Evolutionary conservation across 2,113 vertebrate genomes (phyloP).

Genomic region (Pygoscelis adeliae): DNA sequence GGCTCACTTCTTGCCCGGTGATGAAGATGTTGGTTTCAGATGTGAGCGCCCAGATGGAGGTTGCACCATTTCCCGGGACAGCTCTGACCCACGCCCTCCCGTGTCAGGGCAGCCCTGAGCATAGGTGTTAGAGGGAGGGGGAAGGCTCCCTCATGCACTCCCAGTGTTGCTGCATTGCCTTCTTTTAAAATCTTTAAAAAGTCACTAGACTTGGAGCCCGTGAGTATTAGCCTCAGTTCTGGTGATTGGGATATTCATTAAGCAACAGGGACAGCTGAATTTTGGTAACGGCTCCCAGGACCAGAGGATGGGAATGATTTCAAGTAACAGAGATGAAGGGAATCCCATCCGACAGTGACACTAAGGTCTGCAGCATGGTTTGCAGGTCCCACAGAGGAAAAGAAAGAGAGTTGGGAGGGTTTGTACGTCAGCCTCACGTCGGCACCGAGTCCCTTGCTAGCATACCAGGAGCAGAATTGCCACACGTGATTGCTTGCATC

Average conservation of each 20-base stretch:
- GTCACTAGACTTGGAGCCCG: neutral
- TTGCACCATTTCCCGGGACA: neutral
- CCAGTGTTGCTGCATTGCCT: neutral
- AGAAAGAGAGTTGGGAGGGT: neutral
- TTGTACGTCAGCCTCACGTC: neutral
- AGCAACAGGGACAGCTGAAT: neutral
- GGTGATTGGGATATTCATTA: neutral
- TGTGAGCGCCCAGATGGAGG: neutral
- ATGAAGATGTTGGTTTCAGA: neutral
- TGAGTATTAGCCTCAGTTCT: neutral
- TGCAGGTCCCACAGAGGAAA: neutral
- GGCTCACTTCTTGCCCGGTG: neutral
- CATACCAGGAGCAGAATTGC: neutral
- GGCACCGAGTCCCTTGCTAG: neutral
- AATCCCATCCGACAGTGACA: neutral
- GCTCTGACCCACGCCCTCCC: rapidly evolving
- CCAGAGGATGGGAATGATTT: neutral
- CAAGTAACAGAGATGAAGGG: neutral
- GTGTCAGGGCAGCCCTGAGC: rapidly evolving
- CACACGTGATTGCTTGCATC: neutral
- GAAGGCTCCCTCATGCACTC: neutral
- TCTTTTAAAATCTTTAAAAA: neutral
- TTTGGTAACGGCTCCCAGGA: neutral
- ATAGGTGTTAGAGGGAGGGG: neutral
- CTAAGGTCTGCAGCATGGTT: neutral